phyloP scores from a whole-genome alignment of 2,888 invertebrate species.

The Orchestes rusci region DNA sequence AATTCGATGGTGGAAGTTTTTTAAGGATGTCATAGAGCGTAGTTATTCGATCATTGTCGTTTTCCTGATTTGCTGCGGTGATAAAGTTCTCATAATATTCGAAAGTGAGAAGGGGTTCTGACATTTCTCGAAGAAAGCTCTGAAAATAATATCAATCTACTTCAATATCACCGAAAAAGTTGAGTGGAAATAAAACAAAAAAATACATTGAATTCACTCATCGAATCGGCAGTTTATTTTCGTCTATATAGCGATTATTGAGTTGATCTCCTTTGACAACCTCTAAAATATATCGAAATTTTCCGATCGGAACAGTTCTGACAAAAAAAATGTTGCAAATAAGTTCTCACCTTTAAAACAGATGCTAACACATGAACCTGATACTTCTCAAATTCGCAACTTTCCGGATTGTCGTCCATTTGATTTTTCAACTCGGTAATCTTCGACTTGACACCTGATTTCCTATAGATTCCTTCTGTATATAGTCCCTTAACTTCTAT shows the following conservation, averaged over 20 bases:
- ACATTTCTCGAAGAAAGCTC: constrained; percentile 83
- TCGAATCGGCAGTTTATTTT: too few relatives aligned
- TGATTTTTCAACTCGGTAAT: constrained; percentile 68
- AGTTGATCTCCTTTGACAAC: too few relatives aligned
- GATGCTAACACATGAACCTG: constrained; percentile 81
- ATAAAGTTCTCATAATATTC: constrained; percentile 93
- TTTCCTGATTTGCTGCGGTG: constrained; percentile 77
- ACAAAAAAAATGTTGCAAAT: too few relatives aligned
- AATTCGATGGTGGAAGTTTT: constrained; percentile 82
- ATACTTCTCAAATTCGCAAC: constrained; percentile 67
- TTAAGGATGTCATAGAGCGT: constrained; percentile 81
- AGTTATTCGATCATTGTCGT: constrained; percentile 72
- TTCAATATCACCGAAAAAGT: not conserved
- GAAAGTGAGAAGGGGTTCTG: constrained; percentile 86
- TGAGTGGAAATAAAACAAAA: not conserved
- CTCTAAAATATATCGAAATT: too few relatives aligned
- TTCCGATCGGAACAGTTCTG: too few relatives aligned
- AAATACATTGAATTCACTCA: too few relatives aligned
- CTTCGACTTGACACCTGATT: constrained; percentile 81
- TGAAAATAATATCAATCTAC: constrained; percentile 9
- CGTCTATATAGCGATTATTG: too few relatives aligned
- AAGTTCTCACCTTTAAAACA: constrained; percentile 57
- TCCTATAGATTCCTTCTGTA: constrained; percentile 88
- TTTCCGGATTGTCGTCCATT: constrained; percentile 70
- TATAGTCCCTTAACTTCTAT: constrained; percentile 90